Conservation (phyloP, 2,113 vertebrate genomes). For the Herpetotheres cachinnans region DNA sequence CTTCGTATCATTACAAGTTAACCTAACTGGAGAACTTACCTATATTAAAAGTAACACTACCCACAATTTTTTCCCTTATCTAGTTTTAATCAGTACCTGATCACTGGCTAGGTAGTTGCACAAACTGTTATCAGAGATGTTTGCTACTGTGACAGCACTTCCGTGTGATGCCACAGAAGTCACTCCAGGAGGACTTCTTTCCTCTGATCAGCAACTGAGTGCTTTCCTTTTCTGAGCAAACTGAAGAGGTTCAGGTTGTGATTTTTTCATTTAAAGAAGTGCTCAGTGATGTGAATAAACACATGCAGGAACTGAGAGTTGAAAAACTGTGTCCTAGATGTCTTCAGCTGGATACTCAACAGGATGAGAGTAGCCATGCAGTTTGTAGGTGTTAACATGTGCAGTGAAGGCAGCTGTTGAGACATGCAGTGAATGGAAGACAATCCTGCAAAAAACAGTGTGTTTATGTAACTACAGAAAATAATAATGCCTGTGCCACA, state of each 20-base stretch:
- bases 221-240: neutral
- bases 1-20: neutral
- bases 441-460: neutral
- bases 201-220: neutral
- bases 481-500: neutral
- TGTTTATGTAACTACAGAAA: neutral
- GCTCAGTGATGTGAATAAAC: neutral
- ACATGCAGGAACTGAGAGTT: neutral
- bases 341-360: neutral
- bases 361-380: neutral
- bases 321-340: neutral
- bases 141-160: neutral
- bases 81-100: neutral
- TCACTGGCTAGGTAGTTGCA: neutral
- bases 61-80: neutral
- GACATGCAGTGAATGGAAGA: neutral
- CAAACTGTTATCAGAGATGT: neutral
- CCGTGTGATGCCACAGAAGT: neutral
- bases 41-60: neutral
- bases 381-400: neutral
- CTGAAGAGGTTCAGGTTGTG: neutral
- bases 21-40: neutral
- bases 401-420: neutral
- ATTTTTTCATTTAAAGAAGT: neutral
- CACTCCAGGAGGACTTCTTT: neutral